Evolutionary conservation across 92 coral and sea anemone genomes (phyloP), one percentile per base, ranked within the genome.

Genomic region (Phenganax marumi): DNA sequence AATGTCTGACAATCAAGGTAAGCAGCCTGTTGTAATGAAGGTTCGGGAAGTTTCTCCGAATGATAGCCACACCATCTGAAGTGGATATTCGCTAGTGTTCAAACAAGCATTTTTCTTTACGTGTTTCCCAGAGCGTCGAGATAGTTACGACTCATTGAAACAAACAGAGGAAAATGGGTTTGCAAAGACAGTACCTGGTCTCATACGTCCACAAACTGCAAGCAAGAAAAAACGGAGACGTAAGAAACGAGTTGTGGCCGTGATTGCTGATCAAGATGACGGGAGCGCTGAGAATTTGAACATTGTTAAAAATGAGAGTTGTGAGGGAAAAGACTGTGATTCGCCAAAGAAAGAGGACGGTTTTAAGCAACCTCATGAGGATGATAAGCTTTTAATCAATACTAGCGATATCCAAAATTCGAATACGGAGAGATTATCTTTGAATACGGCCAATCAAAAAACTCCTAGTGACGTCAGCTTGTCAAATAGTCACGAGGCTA

Each of bases 271-370:
- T 7, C 55, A 18, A 19, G 33, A 70, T 17, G 61, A 73, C 17
- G 26, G 26, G 12, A 73, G 14, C 18, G 54, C 52, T 68, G 73
- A 69, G 14, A 47, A 63, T 2, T 62, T 50, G 9, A 39, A 49
- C 53, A 65, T 50, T 0, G 72, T 71, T 25, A 81, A 87, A 12
- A 81, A 85, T 75, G 46, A 81, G 75, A 91, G 84, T 48, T 83
- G 83, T 8, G 51, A 80, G 26, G 90, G 87, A n/a, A 65, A 75
- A 12, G 84, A 75, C 52, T 88, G 86, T 72, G 89, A 77, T 71
- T 89, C 89, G 8, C 80, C 87, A 13, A 91, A 86, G 12, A 91
- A 88, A 75, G 88, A 86, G 58, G 83, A 79, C 8, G 83, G 56
- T 43, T 70, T 75, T 33, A 60, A 46, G 0, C 76, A 73, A 23